Evolutionary conservation across 2,888 invertebrate genomes (phyloP).

Genomic region (Laspeyria flexula): DNA sequence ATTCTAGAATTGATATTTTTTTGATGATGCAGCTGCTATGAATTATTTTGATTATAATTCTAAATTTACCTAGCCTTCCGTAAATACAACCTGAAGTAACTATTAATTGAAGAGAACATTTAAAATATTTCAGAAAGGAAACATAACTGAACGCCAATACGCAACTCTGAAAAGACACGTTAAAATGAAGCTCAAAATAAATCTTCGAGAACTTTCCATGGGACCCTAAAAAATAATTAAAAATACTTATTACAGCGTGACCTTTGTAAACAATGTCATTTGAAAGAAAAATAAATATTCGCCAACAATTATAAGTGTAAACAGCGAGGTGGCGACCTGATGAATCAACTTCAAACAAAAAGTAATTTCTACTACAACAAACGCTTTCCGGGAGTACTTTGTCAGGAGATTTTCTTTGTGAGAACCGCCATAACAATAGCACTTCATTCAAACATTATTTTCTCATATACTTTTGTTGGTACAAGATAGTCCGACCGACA

Average conservation of each 20-base stretch:
- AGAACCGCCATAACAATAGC: conserved; percentile 59
- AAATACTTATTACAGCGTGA: neutral
- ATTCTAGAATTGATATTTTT: too few species aligned
- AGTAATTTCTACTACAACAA: conserved; percentile 59
- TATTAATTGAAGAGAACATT: too few species aligned
- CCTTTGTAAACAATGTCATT: neutral
- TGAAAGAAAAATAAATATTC: neutral
- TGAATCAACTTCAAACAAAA: conserved; percentile 47
- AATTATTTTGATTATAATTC: too few species aligned
- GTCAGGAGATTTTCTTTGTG: conserved; percentile 59
- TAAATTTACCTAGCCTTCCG: too few species aligned
- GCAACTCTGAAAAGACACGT: too few species aligned
- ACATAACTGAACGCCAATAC: too few species aligned
- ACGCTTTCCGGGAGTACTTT: conserved; percentile 53
- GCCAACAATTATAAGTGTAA: conserved; percentile 25
- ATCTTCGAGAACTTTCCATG: too few species aligned
- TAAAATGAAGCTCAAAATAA: too few species aligned
- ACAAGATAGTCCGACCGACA: conserved; percentile 51
- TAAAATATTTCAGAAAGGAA: too few species aligned
- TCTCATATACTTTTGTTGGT: conserved; percentile 63
- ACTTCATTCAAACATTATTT: conserved; percentile 69
- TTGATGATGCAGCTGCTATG: too few species aligned
- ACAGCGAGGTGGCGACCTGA: conserved; percentile 23
- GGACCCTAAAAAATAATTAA: too few species aligned
- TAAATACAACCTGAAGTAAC: too few species aligned